phyloP scores from a whole-genome alignment of 2,113 vertebrate species.

The Oncorhynchus gorbuscha region DNA sequence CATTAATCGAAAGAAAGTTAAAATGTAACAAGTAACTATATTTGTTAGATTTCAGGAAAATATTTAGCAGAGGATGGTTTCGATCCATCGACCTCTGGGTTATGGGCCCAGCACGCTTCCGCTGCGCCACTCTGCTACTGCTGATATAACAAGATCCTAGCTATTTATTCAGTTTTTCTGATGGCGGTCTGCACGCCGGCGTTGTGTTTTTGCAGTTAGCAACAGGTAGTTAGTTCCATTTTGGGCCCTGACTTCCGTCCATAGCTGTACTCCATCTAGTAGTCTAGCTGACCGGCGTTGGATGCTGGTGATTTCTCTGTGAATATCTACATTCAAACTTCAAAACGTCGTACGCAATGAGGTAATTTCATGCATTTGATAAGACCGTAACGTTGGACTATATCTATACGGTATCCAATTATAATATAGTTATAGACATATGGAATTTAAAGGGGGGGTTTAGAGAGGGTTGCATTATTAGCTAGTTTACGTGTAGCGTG shows the following conservation, averaged over 20 bases:
- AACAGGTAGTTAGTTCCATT: not conserved
- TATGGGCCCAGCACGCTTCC: constrained; percentile 16
- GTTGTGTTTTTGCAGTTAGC: not conserved
- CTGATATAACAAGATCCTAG: not conserved
- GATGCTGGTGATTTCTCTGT: constrained; percentile 26
- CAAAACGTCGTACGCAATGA: constrained; percentile 75
- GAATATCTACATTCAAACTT: constrained; percentile 5
- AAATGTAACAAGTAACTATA: too few relatives aligned
- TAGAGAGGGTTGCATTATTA: not conserved
- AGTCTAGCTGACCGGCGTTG: not conserved
- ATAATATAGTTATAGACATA: not conserved
- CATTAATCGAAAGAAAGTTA: too few relatives aligned
- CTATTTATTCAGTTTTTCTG: not conserved
- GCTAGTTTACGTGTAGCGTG: too few relatives aligned
- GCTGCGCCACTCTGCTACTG: constrained; percentile 5
- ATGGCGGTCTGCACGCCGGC: not conserved
- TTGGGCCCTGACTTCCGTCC: not conserved
- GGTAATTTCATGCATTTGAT: constrained; percentile 35
- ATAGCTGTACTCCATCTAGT: too few relatives aligned
- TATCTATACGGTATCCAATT: not conserved
- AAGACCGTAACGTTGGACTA: not conserved
- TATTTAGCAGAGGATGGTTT: constrained; percentile 12
- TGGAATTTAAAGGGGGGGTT: not conserved
- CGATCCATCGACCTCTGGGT: constrained; percentile 15
- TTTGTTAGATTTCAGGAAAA: not conserved